Percentiles rank a stretch among this genome's conserved stretches.
Evolutionary conservation across 1,140 invertebrate genomes (phyloP).

Genomic region (Brachionus rotundiformis): DNA sequence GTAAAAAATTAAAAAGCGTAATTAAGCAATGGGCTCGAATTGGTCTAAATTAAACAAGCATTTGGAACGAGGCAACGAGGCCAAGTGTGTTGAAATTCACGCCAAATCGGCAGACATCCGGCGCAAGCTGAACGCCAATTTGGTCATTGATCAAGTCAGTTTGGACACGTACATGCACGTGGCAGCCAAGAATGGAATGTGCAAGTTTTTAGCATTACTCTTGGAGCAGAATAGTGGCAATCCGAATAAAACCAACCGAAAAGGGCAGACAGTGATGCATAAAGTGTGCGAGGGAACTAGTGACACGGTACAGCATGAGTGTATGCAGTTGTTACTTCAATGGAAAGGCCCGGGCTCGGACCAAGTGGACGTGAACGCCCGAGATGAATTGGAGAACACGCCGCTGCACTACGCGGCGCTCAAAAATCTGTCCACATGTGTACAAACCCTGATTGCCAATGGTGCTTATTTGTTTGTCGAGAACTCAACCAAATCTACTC

Average conservation of each 20-base stretch:
- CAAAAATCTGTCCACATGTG: constrained; percentile 71
- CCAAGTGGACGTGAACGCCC: constrained; percentile 52
- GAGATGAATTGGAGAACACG: constrained; percentile 68
- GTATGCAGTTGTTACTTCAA: constrained; percentile 71
- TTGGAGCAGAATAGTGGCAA: not conserved
- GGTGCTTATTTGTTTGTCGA: constrained; percentile 70
- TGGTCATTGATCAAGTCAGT: not conserved
- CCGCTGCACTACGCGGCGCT: constrained; percentile 71
- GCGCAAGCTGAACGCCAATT: constrained; percentile 27
- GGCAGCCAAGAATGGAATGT: constrained; percentile 72
- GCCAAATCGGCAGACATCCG: not conserved
- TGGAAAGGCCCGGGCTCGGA: constrained; percentile 66
- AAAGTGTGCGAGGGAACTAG: constrained; percentile 72
- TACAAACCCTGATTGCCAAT: constrained; percentile 69
- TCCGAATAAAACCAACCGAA: constrained; percentile 53
- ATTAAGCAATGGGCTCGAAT: constrained; percentile 46
- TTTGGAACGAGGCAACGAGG: constrained; percentile 31
- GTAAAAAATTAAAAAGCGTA: not conserved
- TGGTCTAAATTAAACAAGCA: constrained; percentile 22
- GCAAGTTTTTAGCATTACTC: constrained; percentile 56
- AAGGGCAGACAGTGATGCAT: constrained; percentile 71
- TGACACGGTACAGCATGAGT: constrained; percentile 70
- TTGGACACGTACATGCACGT: constrained; percentile 72
- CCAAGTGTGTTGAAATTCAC: constrained; percentile 16
- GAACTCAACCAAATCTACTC: constrained; percentile 70